phyloP scores from a whole-genome alignment of 30 jellyfish, hydroid and myxozoan species.

The Morbakka virulenta region DNA sequence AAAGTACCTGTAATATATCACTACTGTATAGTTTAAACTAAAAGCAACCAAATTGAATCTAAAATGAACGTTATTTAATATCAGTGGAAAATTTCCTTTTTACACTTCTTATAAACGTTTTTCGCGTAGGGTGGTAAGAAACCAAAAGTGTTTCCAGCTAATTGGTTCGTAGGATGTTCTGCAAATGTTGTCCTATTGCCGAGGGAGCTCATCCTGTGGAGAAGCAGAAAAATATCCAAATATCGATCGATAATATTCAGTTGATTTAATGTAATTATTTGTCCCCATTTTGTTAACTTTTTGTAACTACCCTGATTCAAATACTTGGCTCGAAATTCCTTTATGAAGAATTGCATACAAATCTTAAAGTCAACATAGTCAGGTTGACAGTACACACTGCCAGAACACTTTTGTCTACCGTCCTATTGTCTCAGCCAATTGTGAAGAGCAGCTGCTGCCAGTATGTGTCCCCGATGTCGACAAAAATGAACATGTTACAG shows the following conservation, averaged over 20 bases:
- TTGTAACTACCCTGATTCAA: slow-evolving; percentile 5
- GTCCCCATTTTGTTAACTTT: slow-evolving; percentile 1
- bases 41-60: too few relatives aligned
- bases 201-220: slow-evolving; percentile 8
- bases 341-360: slow-evolving; percentile 25
- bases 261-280: slow-evolving; percentile 8
- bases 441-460: slow-evolving; percentile 31
- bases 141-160: too few relatives aligned
- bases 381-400: slow-evolving; percentile 21
- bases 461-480: slow-evolving; percentile 28
- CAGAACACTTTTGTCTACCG: slow-evolving; percentile 19
- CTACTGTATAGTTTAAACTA: too few relatives aligned
- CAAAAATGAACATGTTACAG: slow-evolving; percentile 18
- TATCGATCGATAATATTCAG: slow-evolving; percentile 5
- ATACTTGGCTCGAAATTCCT: slow-evolving; percentile 29
- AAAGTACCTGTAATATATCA: too few relatives aligned
- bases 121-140: too few relatives aligned
- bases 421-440: slow-evolving; percentile 23
- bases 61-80: too few relatives aligned
- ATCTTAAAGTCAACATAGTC: slow-evolving; percentile 41
- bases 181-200: slow-evolving; percentile 6
- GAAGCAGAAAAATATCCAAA: slow-evolving; percentile 1
- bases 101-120: too few relatives aligned
- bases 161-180: slow-evolving; percentile 31
- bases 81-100: too few relatives aligned